Base-by-base conservation (phyloP, 2,113 vertebrate species). In the Hydropotes inermis region DNA sequence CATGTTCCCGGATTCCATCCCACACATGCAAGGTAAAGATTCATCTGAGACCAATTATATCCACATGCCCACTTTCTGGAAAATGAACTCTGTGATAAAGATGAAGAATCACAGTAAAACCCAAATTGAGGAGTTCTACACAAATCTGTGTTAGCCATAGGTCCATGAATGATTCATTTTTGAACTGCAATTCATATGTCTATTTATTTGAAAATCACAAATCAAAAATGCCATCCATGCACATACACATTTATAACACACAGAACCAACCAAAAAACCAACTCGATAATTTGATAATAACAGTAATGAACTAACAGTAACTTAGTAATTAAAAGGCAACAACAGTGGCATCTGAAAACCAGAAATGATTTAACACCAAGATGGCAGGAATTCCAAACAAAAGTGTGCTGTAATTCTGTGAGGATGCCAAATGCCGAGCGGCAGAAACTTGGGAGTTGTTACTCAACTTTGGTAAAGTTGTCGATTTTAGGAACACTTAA, bases 351-450 rank as follows among this genome's bases (percentile, higher is more conserved):
- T 43, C 23, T 87, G 28, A 52, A 92, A 96, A 94, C 47, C 27
- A 92, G 39, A 43, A 23, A 16, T 28, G 30, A 74, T 4, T 52
- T 13, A 78, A 85, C 50, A 91, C 67, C 82, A 64, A 82, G 21
- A 14, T 0, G 3, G 1, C 1, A 17, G 64, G 70, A 60, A 55
- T 39, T 7, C 83, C 82, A 8, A 33, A 9, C 3, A 64, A 30
- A 25, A 45, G 27, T 1, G 23, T 7, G 11, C 43, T 7, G 3
- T 7, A 2, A 33, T 76, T 43, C 61, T 39, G 45, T 13, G 9
- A 70, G 61, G 45, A 28, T 13, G 87, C 43, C 8, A 2, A 10
- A 27, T 0, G 23, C 0, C 1, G 1, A 23, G 6, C 0, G 2
- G n/a, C 85, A 92, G 27, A 36, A 82, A 21, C 52, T 33, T 55